These are phyloP conservation scores for Cheirogaleus medius DNA, from an alignment of 2,113 vertebrate species.

Conservation along the genomic window DNA sequence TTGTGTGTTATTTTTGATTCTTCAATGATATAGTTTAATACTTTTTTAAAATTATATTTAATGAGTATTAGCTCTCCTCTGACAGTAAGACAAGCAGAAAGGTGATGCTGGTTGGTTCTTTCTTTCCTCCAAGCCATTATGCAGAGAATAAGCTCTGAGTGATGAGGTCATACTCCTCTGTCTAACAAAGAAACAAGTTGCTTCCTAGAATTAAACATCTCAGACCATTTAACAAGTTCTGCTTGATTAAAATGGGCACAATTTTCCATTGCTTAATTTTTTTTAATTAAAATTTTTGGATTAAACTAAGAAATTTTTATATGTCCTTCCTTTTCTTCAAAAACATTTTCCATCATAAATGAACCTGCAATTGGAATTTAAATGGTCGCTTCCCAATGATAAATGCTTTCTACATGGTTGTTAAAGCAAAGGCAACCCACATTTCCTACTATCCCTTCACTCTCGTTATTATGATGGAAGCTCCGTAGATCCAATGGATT, in stretches of 20 bases:
- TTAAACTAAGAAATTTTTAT: constrained; percentile 64
- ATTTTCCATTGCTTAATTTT: constrained; percentile 76
- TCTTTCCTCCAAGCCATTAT: constrained; percentile 76
- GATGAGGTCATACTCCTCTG: constrained; percentile 72
- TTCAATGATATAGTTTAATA: constrained; percentile 34
- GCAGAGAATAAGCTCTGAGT: constrained; percentile 77
- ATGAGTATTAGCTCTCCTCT: constrained; percentile 57
- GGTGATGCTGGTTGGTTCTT: background rate
- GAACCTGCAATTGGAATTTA: constrained; percentile 56
- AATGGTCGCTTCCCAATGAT: constrained; percentile 67
- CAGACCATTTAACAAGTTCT: constrained; percentile 66
- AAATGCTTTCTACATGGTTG: constrained; percentile 71
- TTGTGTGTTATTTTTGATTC: constrained; percentile 40
- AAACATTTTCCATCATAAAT: constrained; percentile 60
- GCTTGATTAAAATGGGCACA: constrained; percentile 72
- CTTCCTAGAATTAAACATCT: constrained; percentile 62
- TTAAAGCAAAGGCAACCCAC: constrained; percentile 62
- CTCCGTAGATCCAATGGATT: constrained; percentile 61
- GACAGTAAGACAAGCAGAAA: constrained; percentile 63
- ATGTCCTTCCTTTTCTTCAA: constrained; percentile 57
- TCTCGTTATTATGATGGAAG: background rate
- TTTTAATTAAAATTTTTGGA: constrained; percentile 71
- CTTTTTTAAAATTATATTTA: constrained; percentile 46
- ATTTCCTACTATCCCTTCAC: constrained; percentile 60
- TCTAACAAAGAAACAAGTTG: constrained; percentile 76